A percentile compares a stretch with the other conserved stretches of the same genome.
Conservation (phyloP, 2,113 vertebrate genomes). For the Dromas ardeola region DNA sequence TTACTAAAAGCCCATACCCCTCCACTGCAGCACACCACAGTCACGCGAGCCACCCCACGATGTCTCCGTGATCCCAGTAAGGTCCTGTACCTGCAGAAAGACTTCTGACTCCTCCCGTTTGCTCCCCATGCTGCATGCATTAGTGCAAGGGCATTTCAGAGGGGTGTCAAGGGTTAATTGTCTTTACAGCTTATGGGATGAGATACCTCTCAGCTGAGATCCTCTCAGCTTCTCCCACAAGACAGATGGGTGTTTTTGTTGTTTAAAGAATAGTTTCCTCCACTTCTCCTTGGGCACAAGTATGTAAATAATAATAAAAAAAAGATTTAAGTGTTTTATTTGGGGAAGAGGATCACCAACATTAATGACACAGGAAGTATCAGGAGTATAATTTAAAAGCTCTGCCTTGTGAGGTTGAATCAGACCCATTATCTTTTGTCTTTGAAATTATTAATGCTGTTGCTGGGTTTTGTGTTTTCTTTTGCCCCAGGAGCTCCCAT, state of each 20-base stretch:
- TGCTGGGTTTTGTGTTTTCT: not conserved
- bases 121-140: accelerated
- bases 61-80: not conserved
- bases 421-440: not conserved
- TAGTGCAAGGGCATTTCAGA: not conserved
- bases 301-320: not conserved
- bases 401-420: not conserved
- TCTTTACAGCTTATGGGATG: not conserved
- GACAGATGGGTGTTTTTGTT: not conserved
- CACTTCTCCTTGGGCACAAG: not conserved
- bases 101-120: not conserved
- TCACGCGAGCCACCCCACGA: not conserved
- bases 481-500: not conserved
- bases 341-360: not conserved
- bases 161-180: not conserved
- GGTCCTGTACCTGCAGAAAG: not conserved
- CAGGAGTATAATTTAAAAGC: not conserved
- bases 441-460: not conserved
- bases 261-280: not conserved
- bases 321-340: not conserved
- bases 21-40: not conserved
- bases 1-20: not conserved
- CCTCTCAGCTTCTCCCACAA: not conserved
- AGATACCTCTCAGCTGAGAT: not conserved
- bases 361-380: not conserved